A percentile compares a stretch with the other conserved stretches of the same genome.
Conservation (phyloP, 1,140 invertebrate species). For the Lepidotrigona ventralis region DNA sequence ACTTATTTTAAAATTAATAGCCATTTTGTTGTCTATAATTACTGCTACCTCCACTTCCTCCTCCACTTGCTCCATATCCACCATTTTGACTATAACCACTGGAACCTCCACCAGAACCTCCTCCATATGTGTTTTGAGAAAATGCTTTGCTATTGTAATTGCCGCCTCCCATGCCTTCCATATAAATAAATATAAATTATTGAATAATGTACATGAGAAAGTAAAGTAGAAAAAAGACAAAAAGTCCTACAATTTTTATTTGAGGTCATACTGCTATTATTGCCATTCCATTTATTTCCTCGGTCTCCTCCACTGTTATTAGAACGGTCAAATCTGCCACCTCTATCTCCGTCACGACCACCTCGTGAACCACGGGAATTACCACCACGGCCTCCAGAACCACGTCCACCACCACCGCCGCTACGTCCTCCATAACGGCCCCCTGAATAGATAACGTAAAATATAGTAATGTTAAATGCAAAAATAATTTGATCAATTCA, state of each 20-base stretch:
- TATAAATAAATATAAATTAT: slow-evolving; percentile 27
- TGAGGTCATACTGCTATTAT: slow-evolving; percentile 59
- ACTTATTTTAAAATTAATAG: slow-evolving; percentile 65
- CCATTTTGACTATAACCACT: slow-evolving; percentile 73
- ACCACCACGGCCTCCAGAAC: slow-evolving; percentile 63
- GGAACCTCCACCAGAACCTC: slow-evolving; percentile 56
- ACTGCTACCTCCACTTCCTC: slow-evolving; percentile 63
- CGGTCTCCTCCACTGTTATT: slow-evolving; percentile 64
- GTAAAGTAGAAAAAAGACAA: slow-evolving; percentile 4
- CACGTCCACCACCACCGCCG: slow-evolving; percentile 66
- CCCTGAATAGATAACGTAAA: slow-evolving; percentile 40
- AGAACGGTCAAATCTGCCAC: slow-evolving; percentile 71
- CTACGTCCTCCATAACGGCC: slow-evolving; percentile 66
- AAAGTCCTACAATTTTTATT: slow-evolving; percentile 25
- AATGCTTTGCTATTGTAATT: slow-evolving; percentile 67
- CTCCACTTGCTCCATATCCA: slow-evolving; percentile 61
- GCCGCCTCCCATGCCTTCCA: slow-evolving; percentile 66
- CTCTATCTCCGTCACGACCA: slow-evolving; percentile 68
- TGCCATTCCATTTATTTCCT: slow-evolving; percentile 72
- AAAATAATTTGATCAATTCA: not conserved
- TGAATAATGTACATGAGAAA: not conserved
- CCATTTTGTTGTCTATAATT: slow-evolving; percentile 75
- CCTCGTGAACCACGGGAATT: slow-evolving; percentile 62
- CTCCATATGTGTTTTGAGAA: slow-evolving; percentile 68
- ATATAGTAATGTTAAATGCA: not conserved